A percentile compares a stretch with the other conserved stretches of the same genome.
Conservation (phyloP, 2,888 invertebrate species). For the Dioctria linearis region DNA sequence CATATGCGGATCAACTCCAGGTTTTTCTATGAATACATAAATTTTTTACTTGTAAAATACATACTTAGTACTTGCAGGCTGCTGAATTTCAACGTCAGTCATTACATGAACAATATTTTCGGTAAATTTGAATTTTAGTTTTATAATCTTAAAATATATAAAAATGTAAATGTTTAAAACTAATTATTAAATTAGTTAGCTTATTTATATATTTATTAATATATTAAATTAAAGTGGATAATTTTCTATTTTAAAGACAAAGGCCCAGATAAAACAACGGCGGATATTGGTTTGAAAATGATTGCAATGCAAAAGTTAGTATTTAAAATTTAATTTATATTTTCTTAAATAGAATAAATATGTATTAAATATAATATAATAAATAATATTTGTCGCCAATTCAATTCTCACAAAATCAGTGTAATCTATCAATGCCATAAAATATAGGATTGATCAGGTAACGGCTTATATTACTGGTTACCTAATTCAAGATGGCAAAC, state of each 20-base stretch:
- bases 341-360: neutral
- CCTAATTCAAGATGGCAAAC: too few species aligned
- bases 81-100: slow-evolving; percentile 72
- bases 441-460: too few species aligned
- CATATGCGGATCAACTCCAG: slow-evolving; percentile 72
- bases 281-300: slow-evolving; percentile 43
- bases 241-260: slow-evolving; percentile 58
- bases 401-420: neutral
- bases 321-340: slow-evolving; percentile 26
- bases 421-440: too few species aligned
- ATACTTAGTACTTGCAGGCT: slow-evolving; percentile 71
- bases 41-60: slow-evolving; percentile 66
- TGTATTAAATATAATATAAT: slow-evolving; percentile 8
- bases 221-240: slow-evolving; percentile 9
- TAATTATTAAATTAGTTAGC: neutral
- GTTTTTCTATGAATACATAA: slow-evolving; percentile 66
- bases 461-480: too few species aligned
- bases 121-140: slow-evolving; percentile 63
- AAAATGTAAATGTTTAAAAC: slow-evolving; percentile 58
- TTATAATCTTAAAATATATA: neutral
- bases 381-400: neutral
- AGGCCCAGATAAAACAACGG: slow-evolving; percentile 58
- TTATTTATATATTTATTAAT: slow-evolving; percentile 3
- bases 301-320: slow-evolving; percentile 46
- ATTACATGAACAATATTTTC: slow-evolving; percentile 71